These are phyloP conservation scores for Caenorhabditis sp. DNA, from an alignment of 2,888 invertebrate species.

Conservation along the genomic window DNA sequence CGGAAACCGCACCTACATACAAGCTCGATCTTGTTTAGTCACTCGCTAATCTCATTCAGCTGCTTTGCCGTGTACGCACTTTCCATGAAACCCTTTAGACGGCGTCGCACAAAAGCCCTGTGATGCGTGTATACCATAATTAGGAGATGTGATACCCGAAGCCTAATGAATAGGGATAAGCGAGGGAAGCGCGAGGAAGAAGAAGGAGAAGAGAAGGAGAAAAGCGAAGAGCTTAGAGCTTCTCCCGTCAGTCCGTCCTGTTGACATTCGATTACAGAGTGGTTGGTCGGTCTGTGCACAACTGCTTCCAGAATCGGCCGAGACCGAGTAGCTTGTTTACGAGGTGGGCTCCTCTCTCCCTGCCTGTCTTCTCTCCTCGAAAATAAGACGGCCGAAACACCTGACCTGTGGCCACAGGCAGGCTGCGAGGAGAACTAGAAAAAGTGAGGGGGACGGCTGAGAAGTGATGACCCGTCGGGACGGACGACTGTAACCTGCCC, in stretches of 20 bases:
- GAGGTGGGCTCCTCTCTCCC: constrained; percentile 41
- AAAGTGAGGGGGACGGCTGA: not conserved
- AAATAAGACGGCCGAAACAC: constrained; percentile 45
- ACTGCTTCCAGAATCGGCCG: constrained; percentile 51
- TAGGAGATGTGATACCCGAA: constrained; percentile 2
- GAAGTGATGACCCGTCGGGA: not conserved
- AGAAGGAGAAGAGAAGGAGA: not conserved
- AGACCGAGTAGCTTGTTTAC: constrained; percentile 47
- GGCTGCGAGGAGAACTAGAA: not conserved
- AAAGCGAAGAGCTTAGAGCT: constrained; percentile 9
- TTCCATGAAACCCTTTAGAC: constrained; percentile 27
- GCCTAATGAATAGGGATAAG: constrained; percentile 17
- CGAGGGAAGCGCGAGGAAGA: not conserved
- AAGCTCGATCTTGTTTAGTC: constrained; percentile 39
- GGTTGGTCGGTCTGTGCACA: constrained; percentile 34
- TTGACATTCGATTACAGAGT: constrained; percentile 48
- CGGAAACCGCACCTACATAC: constrained; percentile 41
- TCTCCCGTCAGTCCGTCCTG: constrained; percentile 12
- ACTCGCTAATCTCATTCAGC: constrained; percentile 48
- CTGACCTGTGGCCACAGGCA: constrained; percentile 20
- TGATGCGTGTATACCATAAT: constrained; percentile 17
- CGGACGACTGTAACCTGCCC: constrained; percentile 2
- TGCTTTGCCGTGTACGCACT: constrained; percentile 28
- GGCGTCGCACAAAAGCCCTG: constrained; percentile 2
- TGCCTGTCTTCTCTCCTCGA: constrained; percentile 48